phyloP scores from a whole-genome alignment of 2,888 invertebrate genomes.

The Heteropelma amictum region DNA sequence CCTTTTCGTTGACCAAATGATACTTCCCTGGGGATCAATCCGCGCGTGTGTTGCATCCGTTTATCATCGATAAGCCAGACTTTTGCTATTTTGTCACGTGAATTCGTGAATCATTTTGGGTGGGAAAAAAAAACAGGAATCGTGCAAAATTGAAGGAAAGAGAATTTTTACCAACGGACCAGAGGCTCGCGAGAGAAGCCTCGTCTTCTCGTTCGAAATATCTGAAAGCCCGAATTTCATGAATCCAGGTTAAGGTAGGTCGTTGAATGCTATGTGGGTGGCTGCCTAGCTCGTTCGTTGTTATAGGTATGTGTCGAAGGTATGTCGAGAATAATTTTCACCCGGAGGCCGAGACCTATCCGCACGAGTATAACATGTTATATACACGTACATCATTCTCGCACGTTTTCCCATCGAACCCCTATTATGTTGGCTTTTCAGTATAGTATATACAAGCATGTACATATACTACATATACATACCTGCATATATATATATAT shows the following conservation, averaged over 20 bases:
- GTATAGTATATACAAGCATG: not conserved
- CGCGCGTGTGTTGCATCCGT: too few species aligned
- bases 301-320: slow-evolving; percentile 58
- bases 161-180: too few species aligned
- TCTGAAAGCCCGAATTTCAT: slow-evolving; percentile 19
- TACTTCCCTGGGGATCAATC: too few species aligned
- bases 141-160: not conserved
- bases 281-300: slow-evolving; percentile 18
- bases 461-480: not conserved
- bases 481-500: not conserved
- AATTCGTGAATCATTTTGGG: not conserved
- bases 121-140: not conserved
- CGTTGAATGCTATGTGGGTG: slow-evolving; percentile 34
- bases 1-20: too few species aligned
- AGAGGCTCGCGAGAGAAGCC: too few species aligned
- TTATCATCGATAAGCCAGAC: too few species aligned
- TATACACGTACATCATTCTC: not conserved
- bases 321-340: slow-evolving; percentile 60
- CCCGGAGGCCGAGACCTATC: slow-evolving; percentile 32
- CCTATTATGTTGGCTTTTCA: slow-evolving; percentile 22
- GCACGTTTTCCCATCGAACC: slow-evolving; percentile 42
- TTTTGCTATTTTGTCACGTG: not conserved
- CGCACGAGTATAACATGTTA: not conserved
- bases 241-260: slow-evolving; percentile 33
- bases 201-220: not conserved